Percentiles rank a stretch among this genome's conserved stretches.
These are phyloP conservation scores for Drosophila athabasca DNA, from an alignment of 1,140 invertebrate genomes.

Conservation along the genomic window DNA sequence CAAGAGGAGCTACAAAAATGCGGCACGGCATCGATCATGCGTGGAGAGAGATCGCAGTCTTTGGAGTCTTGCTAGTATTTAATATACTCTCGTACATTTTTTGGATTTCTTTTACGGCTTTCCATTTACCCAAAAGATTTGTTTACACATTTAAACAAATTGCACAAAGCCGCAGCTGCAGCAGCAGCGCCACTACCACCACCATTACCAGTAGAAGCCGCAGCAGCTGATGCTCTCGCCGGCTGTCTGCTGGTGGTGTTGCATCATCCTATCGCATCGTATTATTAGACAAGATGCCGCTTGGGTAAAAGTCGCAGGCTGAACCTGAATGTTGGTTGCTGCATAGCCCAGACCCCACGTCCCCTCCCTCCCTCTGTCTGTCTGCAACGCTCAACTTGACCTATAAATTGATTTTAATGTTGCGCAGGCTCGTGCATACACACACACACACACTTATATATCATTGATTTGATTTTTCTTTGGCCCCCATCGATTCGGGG, in stretches of 20 bases:
- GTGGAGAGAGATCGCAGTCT: background rate
- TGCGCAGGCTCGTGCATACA: slow-evolving; percentile 63
- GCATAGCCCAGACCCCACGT: slow-evolving; percentile 24
- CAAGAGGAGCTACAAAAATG: slow-evolving; percentile 29
- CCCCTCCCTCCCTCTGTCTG: slow-evolving; percentile 5
- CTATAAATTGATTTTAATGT: slow-evolving; percentile 81
- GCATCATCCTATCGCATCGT: slow-evolving; percentile 59
- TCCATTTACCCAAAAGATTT: slow-evolving; percentile 58
- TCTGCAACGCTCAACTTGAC: slow-evolving; percentile 71
- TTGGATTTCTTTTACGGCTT: slow-evolving; percentile 36
- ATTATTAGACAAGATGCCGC: slow-evolving; percentile 74
- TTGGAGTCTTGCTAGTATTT: slow-evolving; percentile 9
- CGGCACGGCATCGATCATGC: background rate
- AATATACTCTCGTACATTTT: slow-evolving; percentile 10
- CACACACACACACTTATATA: background rate
- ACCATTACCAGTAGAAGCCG: too few species aligned
- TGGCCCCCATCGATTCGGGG: slow-evolving; percentile 45
- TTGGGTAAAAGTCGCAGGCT: slow-evolving; percentile 64
- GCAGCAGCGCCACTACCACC: too few species aligned
- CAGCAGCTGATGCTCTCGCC: too few species aligned
- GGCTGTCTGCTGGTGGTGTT: slow-evolving; percentile 24
- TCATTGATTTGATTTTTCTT: slow-evolving; percentile 44
- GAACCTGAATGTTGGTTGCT: slow-evolving; percentile 72
- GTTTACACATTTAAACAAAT: slow-evolving; percentile 40
- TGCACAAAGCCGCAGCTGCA: slow-evolving; percentile 1